Conservation (phyloP, 1,140 invertebrate species). For the Subanguina moxae region DNA sequence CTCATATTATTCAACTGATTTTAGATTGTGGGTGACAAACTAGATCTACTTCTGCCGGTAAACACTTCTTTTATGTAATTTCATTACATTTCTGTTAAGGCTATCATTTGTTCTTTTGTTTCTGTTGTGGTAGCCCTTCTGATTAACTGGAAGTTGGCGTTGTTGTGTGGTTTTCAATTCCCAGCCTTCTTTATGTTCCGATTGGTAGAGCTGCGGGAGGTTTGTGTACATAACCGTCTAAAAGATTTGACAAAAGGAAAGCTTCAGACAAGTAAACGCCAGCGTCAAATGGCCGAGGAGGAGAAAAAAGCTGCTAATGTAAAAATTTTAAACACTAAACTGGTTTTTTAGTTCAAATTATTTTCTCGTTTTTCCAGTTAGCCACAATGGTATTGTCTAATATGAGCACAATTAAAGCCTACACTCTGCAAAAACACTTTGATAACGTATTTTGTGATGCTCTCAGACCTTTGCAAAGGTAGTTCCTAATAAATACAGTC, state of each 20-base stretch:
- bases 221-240: slow-evolving; percentile 3
- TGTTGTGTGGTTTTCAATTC: slow-evolving; percentile 54
- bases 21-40: slow-evolving; percentile 51
- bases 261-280: slow-evolving; percentile 32
- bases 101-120: slow-evolving; percentile 49
- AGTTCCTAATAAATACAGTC: too few relatives aligned
- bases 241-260: too few relatives aligned
- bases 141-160: slow-evolving; percentile 57
- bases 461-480: slow-evolving; percentile 48
- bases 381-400: slow-evolving; percentile 55
- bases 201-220: slow-evolving; percentile 47
- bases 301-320: slow-evolving; percentile 55
- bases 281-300: slow-evolving; percentile 57
- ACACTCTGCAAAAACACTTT: slow-evolving; percentile 51
- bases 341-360: neutral
- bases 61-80: too few relatives aligned
- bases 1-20: neutral
- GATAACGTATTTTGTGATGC: slow-evolving; percentile 49
- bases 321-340: neutral
- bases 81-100: too few relatives aligned
- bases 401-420: slow-evolving; percentile 57
- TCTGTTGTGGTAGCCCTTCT: slow-evolving; percentile 49
- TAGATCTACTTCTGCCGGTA: slow-evolving; percentile 50
- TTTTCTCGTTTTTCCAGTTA: slow-evolving; percentile 39
- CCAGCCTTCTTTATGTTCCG: slow-evolving; percentile 55